Conservation (phyloP, 2,797 vertebrate genomes). For the Cyprinodon diabolis region DNA sequence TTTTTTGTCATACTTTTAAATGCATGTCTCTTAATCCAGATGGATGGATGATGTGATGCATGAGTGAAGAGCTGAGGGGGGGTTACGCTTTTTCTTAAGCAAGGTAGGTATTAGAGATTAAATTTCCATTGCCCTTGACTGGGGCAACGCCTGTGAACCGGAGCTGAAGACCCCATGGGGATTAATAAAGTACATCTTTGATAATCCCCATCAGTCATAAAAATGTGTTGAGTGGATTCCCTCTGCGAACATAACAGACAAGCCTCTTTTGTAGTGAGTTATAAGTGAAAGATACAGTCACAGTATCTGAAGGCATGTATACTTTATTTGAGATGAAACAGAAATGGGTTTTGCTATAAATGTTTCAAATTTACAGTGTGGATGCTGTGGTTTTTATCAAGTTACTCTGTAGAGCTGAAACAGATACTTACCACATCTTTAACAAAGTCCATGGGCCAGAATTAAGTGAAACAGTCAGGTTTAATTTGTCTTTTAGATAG, state of each 20-base stretch:
- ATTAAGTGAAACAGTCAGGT: background rate
- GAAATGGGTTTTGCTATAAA: constrained; percentile 33
- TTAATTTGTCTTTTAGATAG: constrained; percentile 1
- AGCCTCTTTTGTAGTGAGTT: constrained; percentile 6
- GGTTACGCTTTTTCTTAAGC: background rate
- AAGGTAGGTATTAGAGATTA: constrained; percentile 16
- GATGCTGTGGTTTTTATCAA: constrained; percentile 2
- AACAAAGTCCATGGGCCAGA: constrained; percentile 9
- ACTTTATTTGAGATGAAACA: constrained; percentile 23
- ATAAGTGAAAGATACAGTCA: constrained; percentile 2
- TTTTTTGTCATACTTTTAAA: background rate
- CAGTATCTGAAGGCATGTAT: background rate
- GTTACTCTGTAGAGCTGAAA: constrained; percentile 10
- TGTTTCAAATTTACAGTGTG: constrained; percentile 24
- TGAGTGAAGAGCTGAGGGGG: constrained; percentile 10
- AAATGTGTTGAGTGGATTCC: constrained; percentile 37
- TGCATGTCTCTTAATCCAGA: constrained; percentile 1
- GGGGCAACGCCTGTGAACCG: constrained; percentile 9
- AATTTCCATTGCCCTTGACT: constrained; percentile 24
- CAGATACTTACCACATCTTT: background rate
- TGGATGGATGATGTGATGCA: background rate
- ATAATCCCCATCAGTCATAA: constrained; percentile 28
- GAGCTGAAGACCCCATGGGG: constrained; percentile 10
- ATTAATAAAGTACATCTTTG: constrained; percentile 36
- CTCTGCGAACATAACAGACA: constrained; percentile 25